These are phyloP conservation scores for Trachelus iudaicus DNA, from an alignment of 2,888 invertebrate genomes.

Conservation along the genomic window DNA sequence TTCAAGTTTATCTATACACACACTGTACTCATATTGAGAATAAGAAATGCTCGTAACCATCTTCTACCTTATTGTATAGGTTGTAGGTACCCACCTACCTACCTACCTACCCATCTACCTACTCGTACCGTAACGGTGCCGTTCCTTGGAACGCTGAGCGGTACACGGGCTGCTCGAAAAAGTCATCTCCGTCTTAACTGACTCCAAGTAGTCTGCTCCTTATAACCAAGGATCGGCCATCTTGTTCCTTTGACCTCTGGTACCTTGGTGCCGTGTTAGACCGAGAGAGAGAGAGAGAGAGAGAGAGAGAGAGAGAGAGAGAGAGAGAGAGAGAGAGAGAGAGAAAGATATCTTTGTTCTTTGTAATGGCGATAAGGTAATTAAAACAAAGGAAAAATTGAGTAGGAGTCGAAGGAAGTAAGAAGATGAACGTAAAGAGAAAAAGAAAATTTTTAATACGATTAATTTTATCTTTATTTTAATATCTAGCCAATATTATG, in stretches of 20 bases:
- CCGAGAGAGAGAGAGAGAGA: constrained; percentile 20
- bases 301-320: constrained; percentile 7
- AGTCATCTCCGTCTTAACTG: constrained; percentile 27
- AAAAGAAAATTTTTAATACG: background rate
- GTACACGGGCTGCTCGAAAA: constrained; percentile 46
- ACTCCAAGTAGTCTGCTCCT: background rate
- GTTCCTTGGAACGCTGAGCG: constrained; percentile 38
- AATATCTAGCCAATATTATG: background rate
- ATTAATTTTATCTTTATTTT: too few relatives aligned
- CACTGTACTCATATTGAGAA: background rate
- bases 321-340: constrained; percentile 19
- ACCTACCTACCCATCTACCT: background rate
- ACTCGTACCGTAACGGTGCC: constrained; percentile 41
- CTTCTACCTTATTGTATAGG: background rate
- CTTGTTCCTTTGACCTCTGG: background rate
- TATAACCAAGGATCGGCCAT: background rate
- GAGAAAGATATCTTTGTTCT: too few relatives aligned
- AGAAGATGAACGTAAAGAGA: background rate
- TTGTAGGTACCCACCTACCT: background rate
- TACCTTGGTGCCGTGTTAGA: background rate
- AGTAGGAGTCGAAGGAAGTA: too few relatives aligned
- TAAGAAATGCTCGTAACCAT: background rate
- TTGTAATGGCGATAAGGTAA: background rate
- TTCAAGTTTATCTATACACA: background rate
- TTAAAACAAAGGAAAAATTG: background rate